Base-by-base conservation (phyloP, 1,140 invertebrate genomes). In the Laupala kohalensis region DNA sequence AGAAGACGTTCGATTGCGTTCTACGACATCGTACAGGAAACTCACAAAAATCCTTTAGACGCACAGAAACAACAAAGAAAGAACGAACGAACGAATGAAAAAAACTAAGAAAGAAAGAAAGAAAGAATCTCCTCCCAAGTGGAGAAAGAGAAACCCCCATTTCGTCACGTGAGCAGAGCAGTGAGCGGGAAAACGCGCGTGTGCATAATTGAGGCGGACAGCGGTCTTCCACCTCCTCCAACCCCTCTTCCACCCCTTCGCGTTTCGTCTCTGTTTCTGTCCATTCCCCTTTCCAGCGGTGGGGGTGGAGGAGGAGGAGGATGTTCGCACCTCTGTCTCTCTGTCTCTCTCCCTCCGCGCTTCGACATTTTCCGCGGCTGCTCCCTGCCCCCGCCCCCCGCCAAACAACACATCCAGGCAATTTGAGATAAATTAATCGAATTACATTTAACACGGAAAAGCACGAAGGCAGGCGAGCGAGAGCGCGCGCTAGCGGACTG, bases 351-450 rank as follows among this genome's bases (percentile, higher is more conserved):
- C n/a, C 25, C 0, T 9, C 30, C 67, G 65, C 29, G 53, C 69
- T 9, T 23, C 70, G 23, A 6, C 27, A 37, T 67, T 53, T 19
- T 27, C 64, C 25, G 27, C 67, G 13, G 28, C 26, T 25, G 66
- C 27, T 6, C 66, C 25, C 25, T 24, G 28, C 25, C 63, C n/a
- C 15, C 24, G 64, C 70, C n/a, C 25, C 64, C 70, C 70, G 70
- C 19, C 70, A 67, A 71, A 67, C 70, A 71, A 71, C 70, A 71
- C 71, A 29, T 53, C 13, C 70, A 37, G 63, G 68, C 72, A 73
- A 74, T 72, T 74, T 72, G 37, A 74, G 69, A 74, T 72, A 71
- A 74, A 73, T 73, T 74, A 74, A 74, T 74, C 74, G 74, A 74
- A 73, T 74, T 74, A 74, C 69, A 64, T 65, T 26, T 67, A 73